phyloP scores from a whole-genome alignment of 2,888 invertebrate genomes.

The Galerucella pusilla region DNA sequence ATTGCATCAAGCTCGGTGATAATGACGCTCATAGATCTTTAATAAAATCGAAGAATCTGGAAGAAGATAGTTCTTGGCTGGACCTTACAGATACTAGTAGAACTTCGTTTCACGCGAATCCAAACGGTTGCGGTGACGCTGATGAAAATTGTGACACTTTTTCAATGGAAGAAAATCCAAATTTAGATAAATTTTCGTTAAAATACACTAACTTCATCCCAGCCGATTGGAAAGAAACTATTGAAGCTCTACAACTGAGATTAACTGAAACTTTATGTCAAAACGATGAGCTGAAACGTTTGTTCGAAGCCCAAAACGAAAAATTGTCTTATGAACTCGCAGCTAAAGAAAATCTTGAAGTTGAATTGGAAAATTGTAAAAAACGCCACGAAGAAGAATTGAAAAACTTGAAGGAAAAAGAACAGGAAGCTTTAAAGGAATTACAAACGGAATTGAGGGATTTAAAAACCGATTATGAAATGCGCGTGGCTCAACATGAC shows the following conservation, averaged over 20 bases:
- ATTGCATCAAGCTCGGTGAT: no score
- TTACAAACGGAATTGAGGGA: conserved; percentile 45
- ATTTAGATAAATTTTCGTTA: conserved; percentile 30
- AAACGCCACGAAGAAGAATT: conserved; percentile 41
- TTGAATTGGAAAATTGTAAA: conserved; percentile 31
- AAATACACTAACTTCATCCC: conserved; percentile 49
- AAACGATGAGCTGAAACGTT: conserved; percentile 51
- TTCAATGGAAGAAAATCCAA: conserved; percentile 14
- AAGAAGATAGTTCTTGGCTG: conserved; percentile 50
- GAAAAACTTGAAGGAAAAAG: conserved; percentile 40
- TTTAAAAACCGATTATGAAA: conserved; percentile 44
- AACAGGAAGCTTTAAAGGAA: conserved; percentile 37
- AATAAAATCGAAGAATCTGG: neutral
- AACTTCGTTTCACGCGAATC: conserved; percentile 25
- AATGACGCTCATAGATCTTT: neutral
- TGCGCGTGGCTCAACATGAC: conserved; percentile 45
- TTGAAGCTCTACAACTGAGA: conserved; percentile 51
- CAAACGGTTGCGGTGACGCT: conserved; percentile 2
- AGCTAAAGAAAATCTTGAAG: conserved; percentile 37
- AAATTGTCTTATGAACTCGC: conserved; percentile 40
- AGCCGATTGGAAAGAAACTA: conserved; percentile 52
- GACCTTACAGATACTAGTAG: conserved; percentile 48
- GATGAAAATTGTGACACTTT: conserved; percentile 1
- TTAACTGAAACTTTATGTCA: conserved; percentile 52
- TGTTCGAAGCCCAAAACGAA: conserved; percentile 41